Base-by-base conservation (phyloP, 2,113 vertebrate genomes). In the Meleagris gallopavo region DNA sequence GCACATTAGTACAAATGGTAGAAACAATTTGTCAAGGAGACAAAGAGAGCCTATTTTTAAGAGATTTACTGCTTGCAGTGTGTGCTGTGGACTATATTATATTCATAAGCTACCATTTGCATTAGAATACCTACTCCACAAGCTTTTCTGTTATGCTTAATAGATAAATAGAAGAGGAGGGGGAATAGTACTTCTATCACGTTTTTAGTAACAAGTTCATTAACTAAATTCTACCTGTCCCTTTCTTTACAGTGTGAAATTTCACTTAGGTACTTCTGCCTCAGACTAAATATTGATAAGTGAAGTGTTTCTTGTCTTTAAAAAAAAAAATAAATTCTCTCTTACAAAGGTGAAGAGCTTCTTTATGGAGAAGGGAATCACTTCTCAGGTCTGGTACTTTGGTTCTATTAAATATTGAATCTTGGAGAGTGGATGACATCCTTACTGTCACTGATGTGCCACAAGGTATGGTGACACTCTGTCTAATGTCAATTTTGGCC, bases 151-250 rank as follows among this genome's bases (percentile, higher is more conserved):
- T 92, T 72, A 78, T 70, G n/a, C 58, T 85, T 86, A 84, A 81
- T 58, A 58, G 40, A 79, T 64, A 52, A 85, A 65, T 58, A 40
- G 22, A 46, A 57, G 24, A 70, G 30, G 48, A 75, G 36, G 18
- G 43, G 77, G 66, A 69, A 38, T 6, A 54, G 29, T 46, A 81
- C 93, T 52, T n/a, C 62, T 73, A 86, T 76, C 27, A 66, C 1
- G 3, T 82, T 89, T 92, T 72, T 41, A 61, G 1, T 89, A 57
- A 41, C 38, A 64, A 41, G 40, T 79, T 84, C 52, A 69, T 21
- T 86, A 94, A 87, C 89, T 93, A 87, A 82, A 89, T 92, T 92
- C 48, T 78, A 17, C 38, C 43, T 89, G 10, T 45, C 43, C 27
- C n/a, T 54, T 9, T 45, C 40, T 76, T 78, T 84, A 48, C 58